Percentiles rank a stretch among this genome's conserved stretches.
Conservation (phyloP, 2,888 invertebrate species). For the Dynastes tityus region DNA sequence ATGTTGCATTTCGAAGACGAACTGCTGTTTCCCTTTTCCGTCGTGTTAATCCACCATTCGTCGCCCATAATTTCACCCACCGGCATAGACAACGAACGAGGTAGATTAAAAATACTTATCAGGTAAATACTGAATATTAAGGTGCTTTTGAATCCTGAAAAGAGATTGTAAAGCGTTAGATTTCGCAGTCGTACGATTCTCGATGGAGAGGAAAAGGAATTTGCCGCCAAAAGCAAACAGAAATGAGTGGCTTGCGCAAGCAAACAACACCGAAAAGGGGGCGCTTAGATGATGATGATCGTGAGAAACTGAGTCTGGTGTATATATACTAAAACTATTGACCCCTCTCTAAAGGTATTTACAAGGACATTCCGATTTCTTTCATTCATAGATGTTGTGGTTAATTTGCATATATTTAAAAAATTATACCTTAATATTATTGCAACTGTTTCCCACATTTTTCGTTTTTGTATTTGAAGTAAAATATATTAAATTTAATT, state of each 20-base stretch:
- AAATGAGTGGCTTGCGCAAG: slow-evolving; percentile 12
- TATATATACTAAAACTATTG: slow-evolving; percentile 46
- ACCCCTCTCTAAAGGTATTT: slow-evolving; percentile 43
- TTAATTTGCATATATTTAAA: too few species aligned
- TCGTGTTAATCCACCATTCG: slow-evolving; percentile 71
- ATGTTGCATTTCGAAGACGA: slow-evolving; percentile 43
- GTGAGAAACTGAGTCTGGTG: slow-evolving; percentile 65
- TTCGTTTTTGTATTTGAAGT: too few species aligned
- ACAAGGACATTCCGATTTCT: slow-evolving; percentile 51
- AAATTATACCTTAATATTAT: slow-evolving; percentile 52
- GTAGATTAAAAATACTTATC: slow-evolving; percentile 65
- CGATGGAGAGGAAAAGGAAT: neutral
- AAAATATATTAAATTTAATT: too few species aligned
- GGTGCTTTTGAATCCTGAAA: slow-evolving; percentile 69
- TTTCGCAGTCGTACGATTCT: slow-evolving; percentile 47
- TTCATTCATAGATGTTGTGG: slow-evolving; percentile 8
- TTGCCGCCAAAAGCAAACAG: slow-evolving; percentile 28
- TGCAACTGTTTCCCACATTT: slow-evolving; percentile 65
- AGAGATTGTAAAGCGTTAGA: slow-evolving; percentile 53
- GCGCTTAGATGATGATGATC: slow-evolving; percentile 62
- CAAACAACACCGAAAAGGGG: slow-evolving; percentile 60
- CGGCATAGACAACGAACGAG: slow-evolving; percentile 67
- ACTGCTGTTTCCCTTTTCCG: slow-evolving; percentile 23
- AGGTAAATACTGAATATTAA: slow-evolving; percentile 69
- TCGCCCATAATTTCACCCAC: slow-evolving; percentile 37